Percentiles rank a stretch among this genome's conserved stretches.
These are phyloP conservation scores for Cerastis rubricosa DNA, from an alignment of 2,888 invertebrate species.

Conservation along the genomic window DNA sequence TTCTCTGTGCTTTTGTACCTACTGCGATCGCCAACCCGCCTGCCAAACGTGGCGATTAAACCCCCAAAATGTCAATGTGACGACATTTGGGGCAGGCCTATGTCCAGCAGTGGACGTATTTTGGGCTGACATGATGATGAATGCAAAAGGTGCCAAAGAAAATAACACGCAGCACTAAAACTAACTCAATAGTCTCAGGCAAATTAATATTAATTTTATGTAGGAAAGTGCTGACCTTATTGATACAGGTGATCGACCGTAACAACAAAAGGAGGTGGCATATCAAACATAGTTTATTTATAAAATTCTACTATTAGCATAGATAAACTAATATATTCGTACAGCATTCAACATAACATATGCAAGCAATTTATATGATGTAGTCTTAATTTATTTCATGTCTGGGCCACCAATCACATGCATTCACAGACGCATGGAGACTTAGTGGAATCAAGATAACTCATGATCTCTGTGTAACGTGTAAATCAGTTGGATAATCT, in stretches of 20 bases:
- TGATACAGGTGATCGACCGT: not conserved
- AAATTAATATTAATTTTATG: not conserved
- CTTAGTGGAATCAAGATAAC: conserved; percentile 59
- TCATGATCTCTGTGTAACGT: conserved; percentile 36
- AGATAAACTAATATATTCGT: conserved; percentile 54
- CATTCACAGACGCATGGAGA: conserved; percentile 32
- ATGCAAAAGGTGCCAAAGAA: not conserved
- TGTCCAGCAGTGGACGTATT: too few species aligned
- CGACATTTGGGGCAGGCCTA: too few species aligned
- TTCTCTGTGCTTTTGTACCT: too few species aligned
- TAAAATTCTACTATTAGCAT: conserved; percentile 46
- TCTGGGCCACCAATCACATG: conserved; percentile 46
- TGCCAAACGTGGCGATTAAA: too few species aligned
- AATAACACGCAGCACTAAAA: not conserved
- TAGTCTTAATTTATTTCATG: conserved; percentile 57
- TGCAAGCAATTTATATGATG: conserved; percentile 54
- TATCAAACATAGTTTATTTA: not conserved
- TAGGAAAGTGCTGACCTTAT: not conserved
- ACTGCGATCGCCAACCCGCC: too few species aligned
- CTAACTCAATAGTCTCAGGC: not conserved
- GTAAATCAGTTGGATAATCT: conserved; percentile 46
- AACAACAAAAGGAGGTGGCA: not conserved
- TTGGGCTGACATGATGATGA: too few species aligned
- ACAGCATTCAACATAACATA: conserved; percentile 51
- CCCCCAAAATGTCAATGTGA: too few species aligned